These are phyloP conservation scores for Rhineura floridana DNA, from an alignment of 2,113 vertebrate species.

Conservation along the genomic window DNA sequence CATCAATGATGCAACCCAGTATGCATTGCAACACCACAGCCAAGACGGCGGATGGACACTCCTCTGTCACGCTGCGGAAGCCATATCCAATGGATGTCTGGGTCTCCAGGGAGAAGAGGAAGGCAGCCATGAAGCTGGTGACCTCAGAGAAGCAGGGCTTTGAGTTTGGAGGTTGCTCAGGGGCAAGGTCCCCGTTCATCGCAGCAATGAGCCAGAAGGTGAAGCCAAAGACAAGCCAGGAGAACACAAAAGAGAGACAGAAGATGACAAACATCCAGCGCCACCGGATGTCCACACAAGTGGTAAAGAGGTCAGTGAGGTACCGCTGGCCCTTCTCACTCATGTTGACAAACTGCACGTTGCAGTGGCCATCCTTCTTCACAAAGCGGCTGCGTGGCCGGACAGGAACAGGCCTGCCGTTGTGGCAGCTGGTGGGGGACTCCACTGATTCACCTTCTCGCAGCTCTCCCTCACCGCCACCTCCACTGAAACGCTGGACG, in stretches of 20 bases:
- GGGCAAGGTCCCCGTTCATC: conserved; percentile 83
- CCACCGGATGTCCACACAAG: conserved; percentile 93
- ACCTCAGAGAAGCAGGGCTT: conserved; percentile 86
- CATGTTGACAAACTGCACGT: conserved; percentile 90
- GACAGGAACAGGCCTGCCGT: conserved; percentile 50
- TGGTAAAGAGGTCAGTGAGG: conserved; percentile 91
- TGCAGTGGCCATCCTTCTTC: conserved; percentile 91
- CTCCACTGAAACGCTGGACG: conserved; percentile 65
- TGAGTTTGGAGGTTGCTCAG: conserved; percentile 56
- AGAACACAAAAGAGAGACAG: conserved; percentile 90
- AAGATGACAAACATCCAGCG: conserved; percentile 93
- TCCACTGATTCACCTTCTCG: conserved; percentile 47
- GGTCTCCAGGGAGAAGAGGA: conserved; percentile 91
- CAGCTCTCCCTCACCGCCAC: conserved; percentile 23
- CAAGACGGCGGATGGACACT: conserved; percentile 89
- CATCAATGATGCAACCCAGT: conserved; percentile 90
- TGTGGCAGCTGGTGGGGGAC: conserved; percentile 53
- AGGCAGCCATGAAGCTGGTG: conserved; percentile 90
- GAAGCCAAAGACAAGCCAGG: conserved; percentile 91
- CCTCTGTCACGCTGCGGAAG: conserved; percentile 90
- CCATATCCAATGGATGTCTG: conserved; percentile 94
- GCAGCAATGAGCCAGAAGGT: conserved; percentile 91
- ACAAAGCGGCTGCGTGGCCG: conserved; percentile 84
- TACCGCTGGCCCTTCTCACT: conserved; percentile 89
- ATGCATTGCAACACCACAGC: conserved; percentile 93